Percentiles rank a stretch among this genome's conserved stretches.
These are phyloP conservation scores for Pomacea canaliculata DNA, from an alignment of 2,888 invertebrate species.

Conservation along the genomic window DNA sequence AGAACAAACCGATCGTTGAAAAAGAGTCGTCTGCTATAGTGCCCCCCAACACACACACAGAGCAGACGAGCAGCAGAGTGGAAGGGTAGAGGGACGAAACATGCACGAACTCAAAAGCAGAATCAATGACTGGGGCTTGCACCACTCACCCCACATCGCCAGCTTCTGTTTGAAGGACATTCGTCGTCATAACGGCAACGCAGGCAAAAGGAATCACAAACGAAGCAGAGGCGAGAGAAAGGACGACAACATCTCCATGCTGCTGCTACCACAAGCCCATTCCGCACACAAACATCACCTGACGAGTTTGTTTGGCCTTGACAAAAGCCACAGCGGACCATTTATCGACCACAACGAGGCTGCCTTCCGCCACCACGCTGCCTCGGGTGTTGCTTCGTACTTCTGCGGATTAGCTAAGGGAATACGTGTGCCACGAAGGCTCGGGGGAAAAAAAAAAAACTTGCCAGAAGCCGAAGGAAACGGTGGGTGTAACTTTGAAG, in stretches of 20 bases:
- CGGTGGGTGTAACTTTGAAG: neutral
- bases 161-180: neutral
- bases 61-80: too few relatives aligned
- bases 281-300: neutral
- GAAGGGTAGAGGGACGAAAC: too few relatives aligned
- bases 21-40: too few relatives aligned
- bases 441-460: neutral
- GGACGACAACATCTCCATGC: neutral
- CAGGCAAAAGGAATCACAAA: too few relatives aligned
- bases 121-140: neutral
- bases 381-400: neutral
- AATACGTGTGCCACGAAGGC: neutral
- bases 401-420: neutral
- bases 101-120: too few relatives aligned
- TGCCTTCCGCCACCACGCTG: neutral
- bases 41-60: too few relatives aligned
- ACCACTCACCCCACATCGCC: neutral
- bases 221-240: neutral
- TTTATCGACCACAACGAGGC: slow-evolving; percentile 7
- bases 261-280: neutral
- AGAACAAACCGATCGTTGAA: too few relatives aligned
- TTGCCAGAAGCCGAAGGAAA: neutral
- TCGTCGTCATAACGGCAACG: neutral
- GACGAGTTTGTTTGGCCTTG: slow-evolving; percentile 15
- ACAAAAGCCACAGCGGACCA: neutral